Evolutionary conservation across 2,113 vertebrate species (phyloP).

Genomic region (Hippocampus comes): DNA sequence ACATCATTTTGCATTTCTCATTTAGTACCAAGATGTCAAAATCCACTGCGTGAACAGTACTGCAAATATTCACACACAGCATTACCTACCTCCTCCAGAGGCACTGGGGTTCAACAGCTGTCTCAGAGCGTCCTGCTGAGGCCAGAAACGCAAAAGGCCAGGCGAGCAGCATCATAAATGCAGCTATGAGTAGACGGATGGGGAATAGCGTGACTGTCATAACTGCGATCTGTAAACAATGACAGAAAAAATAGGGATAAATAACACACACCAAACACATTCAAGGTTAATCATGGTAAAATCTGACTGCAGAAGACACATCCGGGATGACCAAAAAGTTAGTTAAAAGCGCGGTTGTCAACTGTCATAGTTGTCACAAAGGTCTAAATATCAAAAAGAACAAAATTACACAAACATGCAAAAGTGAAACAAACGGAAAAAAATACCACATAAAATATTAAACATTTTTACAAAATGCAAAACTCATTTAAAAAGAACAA

Average conservation of each 20-base stretch:
- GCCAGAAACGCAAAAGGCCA: slow-evolving; percentile 94
- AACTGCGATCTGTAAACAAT: slow-evolving; percentile 79
- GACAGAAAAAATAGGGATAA: slow-evolving; percentile 15
- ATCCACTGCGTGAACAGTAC: neutral
- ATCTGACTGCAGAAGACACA: neutral
- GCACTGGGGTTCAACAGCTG: slow-evolving; percentile 79
- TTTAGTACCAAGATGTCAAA: neutral
- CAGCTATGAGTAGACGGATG: slow-evolving; percentile 86
- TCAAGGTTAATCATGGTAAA: neutral
- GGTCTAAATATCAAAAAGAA: neutral
- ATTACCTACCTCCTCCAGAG: slow-evolving; percentile 80
- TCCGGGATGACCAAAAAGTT: neutral
- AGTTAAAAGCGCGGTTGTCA: too few relatives aligned
- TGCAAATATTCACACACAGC: neutral
- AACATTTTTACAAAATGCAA: too few relatives aligned
- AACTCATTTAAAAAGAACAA: too few relatives aligned
- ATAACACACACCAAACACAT: neutral
- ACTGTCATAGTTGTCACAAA: neutral
- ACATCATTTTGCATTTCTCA: too few relatives aligned
- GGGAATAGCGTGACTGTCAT: slow-evolving; percentile 97
- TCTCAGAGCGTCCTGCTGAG: slow-evolving; percentile 80
- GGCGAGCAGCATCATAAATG: slow-evolving; percentile 95
- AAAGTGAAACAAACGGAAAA: neutral
- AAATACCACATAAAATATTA: too few relatives aligned
- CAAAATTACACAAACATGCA: neutral